phyloP scores from a whole-genome alignment of 2,797 vertebrate genomes.

The Muscicapa comitata region DNA sequence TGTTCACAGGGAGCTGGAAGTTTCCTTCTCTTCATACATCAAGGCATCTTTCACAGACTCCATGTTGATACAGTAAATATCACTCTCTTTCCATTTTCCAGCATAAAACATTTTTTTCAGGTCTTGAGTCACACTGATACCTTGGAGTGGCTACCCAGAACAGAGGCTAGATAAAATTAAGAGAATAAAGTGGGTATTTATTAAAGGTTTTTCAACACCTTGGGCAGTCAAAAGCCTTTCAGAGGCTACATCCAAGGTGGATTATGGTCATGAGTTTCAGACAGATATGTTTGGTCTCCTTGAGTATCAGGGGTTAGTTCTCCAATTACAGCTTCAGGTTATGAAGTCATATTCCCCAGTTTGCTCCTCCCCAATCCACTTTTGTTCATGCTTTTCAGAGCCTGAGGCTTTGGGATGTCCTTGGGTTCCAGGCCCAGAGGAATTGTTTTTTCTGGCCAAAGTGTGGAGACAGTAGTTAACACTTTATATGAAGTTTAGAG shows the following conservation, averaged over 20 bases:
- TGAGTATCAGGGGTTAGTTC: not conserved
- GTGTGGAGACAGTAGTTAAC: not conserved
- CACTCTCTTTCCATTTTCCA: not conserved
- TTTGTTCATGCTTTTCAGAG: not conserved
- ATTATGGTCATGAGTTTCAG: not conserved
- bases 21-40: not conserved
- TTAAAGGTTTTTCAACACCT: not conserved
- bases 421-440: not conserved
- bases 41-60: not conserved
- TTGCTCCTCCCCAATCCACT: not conserved
- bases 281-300: not conserved
- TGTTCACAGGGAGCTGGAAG: not conserved
- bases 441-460: not conserved
- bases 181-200: not conserved
- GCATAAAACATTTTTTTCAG: not conserved
- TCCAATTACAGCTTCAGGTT: not conserved
- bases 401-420: not conserved
- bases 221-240: not conserved
- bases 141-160: not conserved
- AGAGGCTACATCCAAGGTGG: not conserved
- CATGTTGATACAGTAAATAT: not conserved
- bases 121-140: not conserved
- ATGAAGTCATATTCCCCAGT: not conserved
- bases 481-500: not conserved
- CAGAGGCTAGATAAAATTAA: not conserved